phyloP scores from a whole-genome alignment of 1,140 invertebrate species.

The Drosophila carrolli region DNA sequence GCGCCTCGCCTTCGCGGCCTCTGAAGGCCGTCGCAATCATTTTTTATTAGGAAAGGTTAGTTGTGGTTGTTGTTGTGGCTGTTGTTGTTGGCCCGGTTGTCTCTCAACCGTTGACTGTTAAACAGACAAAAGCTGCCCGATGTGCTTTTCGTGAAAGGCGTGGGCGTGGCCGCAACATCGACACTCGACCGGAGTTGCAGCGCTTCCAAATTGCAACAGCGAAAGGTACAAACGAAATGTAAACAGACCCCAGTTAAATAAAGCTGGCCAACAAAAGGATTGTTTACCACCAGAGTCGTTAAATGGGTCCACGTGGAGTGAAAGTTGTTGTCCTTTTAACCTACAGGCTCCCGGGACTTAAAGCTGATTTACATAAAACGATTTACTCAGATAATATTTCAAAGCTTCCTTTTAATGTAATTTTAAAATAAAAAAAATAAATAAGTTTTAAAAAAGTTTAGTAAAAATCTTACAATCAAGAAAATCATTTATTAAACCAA shows the following conservation, averaged over 20 bases:
- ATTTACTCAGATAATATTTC: too few relatives aligned
- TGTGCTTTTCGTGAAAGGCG: slow-evolving; percentile 67
- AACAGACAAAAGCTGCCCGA: slow-evolving; percentile 55
- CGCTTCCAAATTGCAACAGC: slow-evolving; percentile 42
- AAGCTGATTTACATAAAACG: too few relatives aligned
- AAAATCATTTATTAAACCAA: too few relatives aligned
- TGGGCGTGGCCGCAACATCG: slow-evolving; percentile 39
- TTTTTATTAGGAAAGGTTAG: slow-evolving; percentile 80
- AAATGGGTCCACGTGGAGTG: slow-evolving; percentile 15
- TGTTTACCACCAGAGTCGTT: background rate
- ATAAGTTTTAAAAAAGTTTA: too few relatives aligned
- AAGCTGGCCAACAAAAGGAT: slow-evolving; percentile 17
- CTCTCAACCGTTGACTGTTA: slow-evolving; percentile 36
- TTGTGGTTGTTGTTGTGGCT: slow-evolving; percentile 71
- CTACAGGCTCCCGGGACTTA: too few relatives aligned
- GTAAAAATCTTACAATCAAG: too few relatives aligned
- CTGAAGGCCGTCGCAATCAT: slow-evolving; percentile 76
- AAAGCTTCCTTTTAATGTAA: too few relatives aligned
- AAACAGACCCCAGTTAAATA: slow-evolving; percentile 34
- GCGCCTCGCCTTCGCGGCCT: slow-evolving; percentile 27
- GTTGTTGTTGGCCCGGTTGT: slow-evolving; percentile 32
- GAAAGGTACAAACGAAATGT: slow-evolving; percentile 13
- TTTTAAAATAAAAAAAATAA: too few relatives aligned
- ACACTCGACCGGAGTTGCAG: slow-evolving; percentile 39
- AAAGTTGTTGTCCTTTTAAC: slow-evolving; percentile 20